These are phyloP conservation scores for Oscarella lobularis DNA, from an alignment of 37 sponge, comb jelly and placozoan species.

Conservation along the genomic window DNA sequence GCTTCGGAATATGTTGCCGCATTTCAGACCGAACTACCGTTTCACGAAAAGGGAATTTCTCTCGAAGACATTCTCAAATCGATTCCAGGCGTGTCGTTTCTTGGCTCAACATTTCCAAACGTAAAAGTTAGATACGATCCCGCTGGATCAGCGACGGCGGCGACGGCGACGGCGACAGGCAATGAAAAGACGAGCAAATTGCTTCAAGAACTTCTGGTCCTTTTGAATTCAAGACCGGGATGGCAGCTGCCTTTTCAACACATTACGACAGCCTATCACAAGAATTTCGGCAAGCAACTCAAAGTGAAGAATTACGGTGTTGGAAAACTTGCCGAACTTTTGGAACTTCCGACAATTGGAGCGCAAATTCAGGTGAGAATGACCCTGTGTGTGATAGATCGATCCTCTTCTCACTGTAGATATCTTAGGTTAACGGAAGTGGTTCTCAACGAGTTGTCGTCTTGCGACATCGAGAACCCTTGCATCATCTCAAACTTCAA, in stretches of 20 bases:
- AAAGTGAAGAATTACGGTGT: not conserved
- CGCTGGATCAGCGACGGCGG: not conserved
- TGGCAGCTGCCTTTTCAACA: not conserved
- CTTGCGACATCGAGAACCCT: not conserved
- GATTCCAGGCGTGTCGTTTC: not conserved
- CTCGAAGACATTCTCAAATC: not conserved
- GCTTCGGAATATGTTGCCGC: not conserved
- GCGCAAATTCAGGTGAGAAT: not conserved
- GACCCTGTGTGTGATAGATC: too few species aligned
- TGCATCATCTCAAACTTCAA: not conserved
- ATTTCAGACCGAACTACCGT: not conserved
- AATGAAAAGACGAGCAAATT: not conserved
- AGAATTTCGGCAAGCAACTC: not conserved
- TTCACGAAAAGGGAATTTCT: not conserved
- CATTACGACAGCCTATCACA: not conserved
- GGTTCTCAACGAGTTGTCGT: too few species aligned
- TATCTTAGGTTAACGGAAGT: too few species aligned
- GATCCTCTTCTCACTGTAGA: too few species aligned
- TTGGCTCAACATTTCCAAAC: not conserved
- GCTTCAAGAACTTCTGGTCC: not conserved
- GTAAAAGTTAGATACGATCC: not conserved
- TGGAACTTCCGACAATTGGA: not conserved
- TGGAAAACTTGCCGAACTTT: not conserved
- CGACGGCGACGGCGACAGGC: not conserved
- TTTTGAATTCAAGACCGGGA: not conserved